Base-by-base conservation (phyloP, 2,888 invertebrate species). In the Parnassius apollo region DNA sequence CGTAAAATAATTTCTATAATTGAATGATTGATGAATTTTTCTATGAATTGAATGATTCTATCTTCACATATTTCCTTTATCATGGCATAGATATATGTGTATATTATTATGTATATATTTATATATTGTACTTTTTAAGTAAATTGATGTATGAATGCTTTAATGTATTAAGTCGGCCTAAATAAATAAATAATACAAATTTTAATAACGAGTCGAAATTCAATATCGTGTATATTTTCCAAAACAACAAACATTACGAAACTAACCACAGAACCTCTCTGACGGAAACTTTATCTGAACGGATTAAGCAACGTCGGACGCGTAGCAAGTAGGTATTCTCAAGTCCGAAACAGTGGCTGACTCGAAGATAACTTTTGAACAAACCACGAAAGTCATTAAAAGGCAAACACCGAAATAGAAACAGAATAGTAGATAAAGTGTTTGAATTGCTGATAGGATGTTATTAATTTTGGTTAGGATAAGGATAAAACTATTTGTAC, bases 331-430 rank as follows among this genome's bases (percentile, higher is more conserved):
- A 25, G 3, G 25, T 25, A 25, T 2, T 2, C 25, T 25, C 25
- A 25, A 55, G 60, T 42, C 54, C 49, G 42, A 60, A 55, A 55
- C 54, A 35, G 42, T 42, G 42, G 12, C 22, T 18, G 49, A 42
- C 60, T 54, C 48, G 42, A 22, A 42, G 48, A 44, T 60, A 60
- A 60, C 54, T 60, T 53, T 59, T 53, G 49, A 55, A 60, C 60
- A 54, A 60, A 54, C 53, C 53, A 49, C 54, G 2, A 55, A 55
- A 54, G 42, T 22, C 49, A 42, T 55, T 55, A 22, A 60, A 55
- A n/a, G 49, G 49, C 42, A 18, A 49, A 10, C 42, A 3, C 10
- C 42, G 42, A 55, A 35, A 49, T 52, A 54, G 42, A 55, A 60
- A 22, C 18, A 3, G 10, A 12, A 11, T 11, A 35, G 22, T 42